Base-by-base conservation (phyloP, 2,888 invertebrate species). In the Chaetogeoica ovagalla region DNA sequence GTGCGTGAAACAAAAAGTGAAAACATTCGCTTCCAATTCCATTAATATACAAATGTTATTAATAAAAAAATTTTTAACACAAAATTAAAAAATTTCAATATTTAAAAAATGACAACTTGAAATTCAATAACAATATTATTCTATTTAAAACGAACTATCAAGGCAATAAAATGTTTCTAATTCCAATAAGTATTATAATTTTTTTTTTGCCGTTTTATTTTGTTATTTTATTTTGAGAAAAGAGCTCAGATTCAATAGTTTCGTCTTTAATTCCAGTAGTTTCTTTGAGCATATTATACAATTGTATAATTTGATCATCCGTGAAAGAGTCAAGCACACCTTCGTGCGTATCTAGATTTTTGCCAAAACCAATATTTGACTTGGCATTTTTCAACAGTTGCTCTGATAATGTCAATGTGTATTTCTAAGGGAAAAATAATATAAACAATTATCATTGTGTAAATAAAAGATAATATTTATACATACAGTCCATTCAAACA, bases 401-500 rank as follows among this genome's bases (percentile, higher is more conserved):
- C 84, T 92, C 88, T 0, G 92, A 91, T 81, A 96, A 86, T 11
- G 89, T 90, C 37, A 93, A 86, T 15, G 93, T 93, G 86, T 95
- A 95, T 83, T 91, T 90, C 94, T 95, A 86, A 19, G 88, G 83
- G 57, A 82, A 21, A 72, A 57, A 69, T 39, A 65, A 39, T 15
- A 48, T 17, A n/a, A 17, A 30, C 1, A 30, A 37, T n/a, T 52
- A 48, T 21, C 11, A 37, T 2, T 37, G n/a, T 37, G 9, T 68
- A 30, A 63, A 17, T 21, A 62, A 21, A 52, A 72, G 17, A n/a
- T 13, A 23, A 39, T 52, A 60, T 23, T 13, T 37, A 69, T 82
- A 86, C 89, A 87, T 87, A 94, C 96, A 71, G 93, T 92, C 97
- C 97, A 97, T 87, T 96, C 96, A 43, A 89, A 90, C 86, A 97